These are phyloP conservation scores for Edolisoma coerulescens DNA, from an alignment of 2,113 vertebrate genomes.

Conservation along the genomic window DNA sequence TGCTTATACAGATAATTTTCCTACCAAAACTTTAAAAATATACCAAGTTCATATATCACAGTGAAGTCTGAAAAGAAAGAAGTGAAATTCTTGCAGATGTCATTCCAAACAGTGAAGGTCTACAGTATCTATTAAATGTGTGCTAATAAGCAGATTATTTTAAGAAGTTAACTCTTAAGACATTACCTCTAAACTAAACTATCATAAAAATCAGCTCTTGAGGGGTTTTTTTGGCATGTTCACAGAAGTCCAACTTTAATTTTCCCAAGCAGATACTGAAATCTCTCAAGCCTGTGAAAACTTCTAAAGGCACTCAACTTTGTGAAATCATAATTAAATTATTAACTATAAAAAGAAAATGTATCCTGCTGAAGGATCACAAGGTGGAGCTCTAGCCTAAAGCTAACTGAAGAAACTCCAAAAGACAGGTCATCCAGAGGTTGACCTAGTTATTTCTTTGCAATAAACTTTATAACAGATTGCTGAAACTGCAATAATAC, in stretches of 20 bases:
- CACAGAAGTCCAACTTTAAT: not conserved
- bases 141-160: not conserved
- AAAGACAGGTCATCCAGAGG: constrained; percentile 71
- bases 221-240: not conserved
- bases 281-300: not conserved
- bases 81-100: not conserved
- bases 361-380: constrained; percentile 78
- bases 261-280: not conserved
- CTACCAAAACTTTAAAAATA: not conserved
- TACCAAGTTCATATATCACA: not conserved
- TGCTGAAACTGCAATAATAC: not conserved
- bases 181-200: not conserved
- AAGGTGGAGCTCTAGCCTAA: constrained; percentile 84
- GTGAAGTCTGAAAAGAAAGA: not conserved
- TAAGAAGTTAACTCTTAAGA: not conserved
- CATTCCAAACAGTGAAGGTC: not conserved
- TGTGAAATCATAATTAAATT: constrained; percentile 60
- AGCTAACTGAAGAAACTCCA: constrained; percentile 68
- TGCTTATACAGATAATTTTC: not conserved
- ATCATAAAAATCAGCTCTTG: not conserved
- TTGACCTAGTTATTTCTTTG: constrained; percentile 66
- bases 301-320: constrained; percentile 15
- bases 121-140: rapidly evolving
- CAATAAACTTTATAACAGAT: constrained; percentile 41
- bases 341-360: constrained; percentile 64